These are phyloP conservation scores for Cyprinodon variegatus DNA, from an alignment of 2,113 vertebrate genomes.

Conservation along the genomic window DNA sequence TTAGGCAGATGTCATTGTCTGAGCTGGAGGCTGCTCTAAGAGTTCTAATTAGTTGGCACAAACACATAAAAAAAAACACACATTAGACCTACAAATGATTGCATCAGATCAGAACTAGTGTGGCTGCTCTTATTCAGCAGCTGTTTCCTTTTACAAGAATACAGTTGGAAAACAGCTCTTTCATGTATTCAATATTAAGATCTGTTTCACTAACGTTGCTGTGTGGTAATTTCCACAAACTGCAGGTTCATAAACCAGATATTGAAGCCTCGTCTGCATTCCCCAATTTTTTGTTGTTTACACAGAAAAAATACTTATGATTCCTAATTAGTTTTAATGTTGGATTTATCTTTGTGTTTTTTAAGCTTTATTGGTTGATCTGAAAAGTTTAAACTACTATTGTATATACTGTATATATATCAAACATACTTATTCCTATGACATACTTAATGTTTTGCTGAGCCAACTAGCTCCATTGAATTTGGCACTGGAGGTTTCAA, in stretches of 20 bases:
- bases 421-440: too few species aligned
- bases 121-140: not conserved
- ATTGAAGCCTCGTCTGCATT: not conserved
- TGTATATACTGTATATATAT: too few species aligned
- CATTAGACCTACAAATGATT: not conserved
- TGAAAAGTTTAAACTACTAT: not conserved
- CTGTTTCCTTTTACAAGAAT: constrained; percentile 1
- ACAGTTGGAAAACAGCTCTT: not conserved
- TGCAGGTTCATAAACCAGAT: not conserved
- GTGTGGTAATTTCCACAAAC: not conserved
- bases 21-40: not conserved
- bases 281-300: too few species aligned
- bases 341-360: not conserved
- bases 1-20: not conserved
- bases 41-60: constrained; percentile 4
- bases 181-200: constrained; percentile 3
- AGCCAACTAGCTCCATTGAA: too few species aligned
- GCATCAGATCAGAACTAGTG: not conserved
- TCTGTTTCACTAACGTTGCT: not conserved
- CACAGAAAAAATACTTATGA: not conserved
- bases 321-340: not conserved
- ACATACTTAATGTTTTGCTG: too few species aligned
- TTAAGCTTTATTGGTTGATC: not conserved
- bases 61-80: not conserved
- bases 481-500: too few species aligned